phyloP scores from a whole-genome alignment of 2,797 vertebrate species.

The Esox masquinongy region DNA sequence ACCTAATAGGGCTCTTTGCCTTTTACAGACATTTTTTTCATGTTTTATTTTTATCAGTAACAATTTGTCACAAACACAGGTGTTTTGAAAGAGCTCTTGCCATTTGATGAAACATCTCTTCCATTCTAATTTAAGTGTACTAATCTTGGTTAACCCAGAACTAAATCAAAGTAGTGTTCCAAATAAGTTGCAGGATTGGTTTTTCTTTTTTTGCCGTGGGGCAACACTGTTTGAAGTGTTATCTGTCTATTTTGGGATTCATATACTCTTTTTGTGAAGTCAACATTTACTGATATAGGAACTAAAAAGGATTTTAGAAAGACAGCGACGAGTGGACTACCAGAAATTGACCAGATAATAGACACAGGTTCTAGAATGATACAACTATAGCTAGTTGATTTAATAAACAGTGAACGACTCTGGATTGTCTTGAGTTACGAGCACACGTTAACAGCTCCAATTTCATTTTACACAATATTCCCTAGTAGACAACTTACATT shows the following conservation, averaged over 20 bases:
- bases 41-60: slow-evolving; percentile 25
- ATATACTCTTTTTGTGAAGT: background rate
- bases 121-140: background rate
- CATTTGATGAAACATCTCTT: background rate
- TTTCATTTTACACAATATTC: background rate
- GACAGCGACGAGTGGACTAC: background rate
- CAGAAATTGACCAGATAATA: background rate
- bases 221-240: background rate
- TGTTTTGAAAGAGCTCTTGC: background rate
- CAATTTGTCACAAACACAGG: background rate
- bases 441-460: background rate
- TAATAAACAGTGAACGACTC: background rate
- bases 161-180: background rate
- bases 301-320: background rate
- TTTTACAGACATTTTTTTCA: slow-evolving; percentile 52
- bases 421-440: slow-evolving; percentile 2
- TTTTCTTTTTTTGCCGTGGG: background rate
- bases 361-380: background rate
- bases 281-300: background rate
- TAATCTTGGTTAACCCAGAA: too few species aligned
- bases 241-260: background rate
- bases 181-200: background rate
- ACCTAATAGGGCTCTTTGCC: slow-evolving; percentile 47
- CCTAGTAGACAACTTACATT: background rate
- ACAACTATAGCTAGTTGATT: background rate